Evolutionary conservation across 1,140 invertebrate genomes (phyloP).

Genomic region (Chrysomallon squamiferum): DNA sequence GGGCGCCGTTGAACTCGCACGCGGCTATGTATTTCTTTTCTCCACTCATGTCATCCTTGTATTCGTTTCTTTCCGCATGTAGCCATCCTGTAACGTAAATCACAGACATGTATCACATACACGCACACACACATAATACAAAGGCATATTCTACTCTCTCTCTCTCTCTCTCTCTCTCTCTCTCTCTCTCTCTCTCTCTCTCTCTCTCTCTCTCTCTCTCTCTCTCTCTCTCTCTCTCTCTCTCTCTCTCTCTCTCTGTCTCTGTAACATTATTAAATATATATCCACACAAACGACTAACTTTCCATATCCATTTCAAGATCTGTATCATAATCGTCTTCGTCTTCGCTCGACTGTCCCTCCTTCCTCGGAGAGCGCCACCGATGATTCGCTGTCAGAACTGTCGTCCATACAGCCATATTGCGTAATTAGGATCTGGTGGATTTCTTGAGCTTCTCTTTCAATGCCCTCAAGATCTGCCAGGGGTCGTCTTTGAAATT

Average conservation of each 20-base stretch:
- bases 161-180: too few species aligned
- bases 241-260: too few species aligned
- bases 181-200: too few species aligned
- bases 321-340: constrained; percentile 48
- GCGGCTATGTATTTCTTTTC: constrained; percentile 43
- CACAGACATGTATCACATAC: constrained; percentile 6
- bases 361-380: not conserved
- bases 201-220: too few species aligned
- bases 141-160: not conserved
- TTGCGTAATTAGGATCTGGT: not conserved
- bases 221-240: too few species aligned
- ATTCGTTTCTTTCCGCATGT: constrained; percentile 26
- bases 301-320: constrained; percentile 27
- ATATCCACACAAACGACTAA: not conserved
- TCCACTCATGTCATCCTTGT: constrained; percentile 33
- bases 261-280: too few species aligned
- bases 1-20: constrained; percentile 49
- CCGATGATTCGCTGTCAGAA: not conserved
- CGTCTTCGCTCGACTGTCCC: not conserved
- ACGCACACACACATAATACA: not conserved
- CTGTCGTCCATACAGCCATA: not conserved
- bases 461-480: not conserved
- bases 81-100: constrained; percentile 35
- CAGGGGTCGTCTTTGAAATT: not conserved
- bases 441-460: not conserved